Evolutionary conservation across 2,797 vertebrate genomes (phyloP), one percentile per base, ranked within the genome.

Genomic region (Lacerta viridis): DNA sequence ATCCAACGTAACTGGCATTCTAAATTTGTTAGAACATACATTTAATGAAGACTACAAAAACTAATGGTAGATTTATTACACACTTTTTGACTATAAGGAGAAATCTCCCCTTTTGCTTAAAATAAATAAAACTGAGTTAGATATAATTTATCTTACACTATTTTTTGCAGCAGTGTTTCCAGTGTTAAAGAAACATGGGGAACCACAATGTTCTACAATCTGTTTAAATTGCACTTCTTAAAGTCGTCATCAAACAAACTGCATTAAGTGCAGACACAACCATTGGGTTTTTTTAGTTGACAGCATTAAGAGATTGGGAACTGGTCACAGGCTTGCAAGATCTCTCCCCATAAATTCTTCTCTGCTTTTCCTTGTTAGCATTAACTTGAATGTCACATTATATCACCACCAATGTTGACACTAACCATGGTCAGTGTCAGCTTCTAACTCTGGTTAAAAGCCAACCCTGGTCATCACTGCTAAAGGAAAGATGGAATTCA

Each of bases 1-100:
- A 80, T 91, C 87, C 86, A 92, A 92, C 0, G 59, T n/a, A 91
- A 36, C 4, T 78, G 68, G 50, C 46, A 88, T 50, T 39, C 2
- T 55, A 77, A 83, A 66, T 5, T 33, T 50, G 83, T 78, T 17
- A 43, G 20, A 43, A 78, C 46, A 66, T 25, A 10, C n/a, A 64
- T 80, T 89, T 39, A 64, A 27, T 15, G 25, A 8, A 36, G 23
- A 2, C 66, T 27, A 69, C 4, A 20, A 72, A 84, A 46, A 29
- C 7, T 7, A 72, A 2, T 10, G 7, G 23, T 27, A 64, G 9
- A 85, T 64, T 74, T 66, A 66, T 33, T 74, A 36, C 50, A 74
- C 6, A 7, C 29, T 39, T 41, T 87, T 13, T 8, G 2, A 2
- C 5, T 5, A 33, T 69, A n/a, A n/a, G 29, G 6, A 55, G 17